Base-by-base conservation (phyloP, 2,888 invertebrate genomes). In the Cetonia aurata region DNA sequence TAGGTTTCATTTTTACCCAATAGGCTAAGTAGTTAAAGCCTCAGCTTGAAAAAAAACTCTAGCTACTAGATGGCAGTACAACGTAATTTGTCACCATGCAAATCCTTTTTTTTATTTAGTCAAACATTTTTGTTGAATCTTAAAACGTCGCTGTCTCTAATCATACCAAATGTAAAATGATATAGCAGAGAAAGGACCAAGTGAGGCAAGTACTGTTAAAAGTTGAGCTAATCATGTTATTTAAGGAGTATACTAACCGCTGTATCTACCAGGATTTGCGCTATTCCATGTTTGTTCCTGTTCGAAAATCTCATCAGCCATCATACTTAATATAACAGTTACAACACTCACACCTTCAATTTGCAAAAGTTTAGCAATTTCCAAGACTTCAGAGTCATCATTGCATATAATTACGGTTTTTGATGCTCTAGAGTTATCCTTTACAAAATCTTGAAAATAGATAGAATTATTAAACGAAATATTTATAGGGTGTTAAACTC, bases 351-450 rank as follows among this genome's bases (percentile, higher is more conserved):
- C 77, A 6, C 79, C 78, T 46, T 76, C 69, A 15, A 74, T 72
- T 71, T 79, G 77, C 6, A 75, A 79, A 48, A 73, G 69, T 37
- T 46, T 75, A 9, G 86, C 75, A 71, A 88, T 77, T 0, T 83
- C 73, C 4, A 85, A 79, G 0, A 92, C 87, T 79, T 91, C 90
- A 15, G 88, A 86, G 53, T 88, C 83, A 0, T 81, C 80, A 44
- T 87, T 85, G 78, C 93, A 92, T 44, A 92, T 84, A 53, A 94
- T 86, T 0, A 93, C 86, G 1, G 89, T 88, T 77, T 87, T 89
- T 57, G 85, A 84, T 9, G 85, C 81, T 10, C 78, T 79, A 44
- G 86, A 83, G 13, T 86, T 83, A 42, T 85, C 81, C 67, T 84
- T 81, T 9, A 91, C 74, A 75, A 90, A 85, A 8, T 86, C 88